These are phyloP conservation scores for Dryobates pubescens DNA, from an alignment of 2,797 vertebrate species.

Conservation along the genomic window DNA sequence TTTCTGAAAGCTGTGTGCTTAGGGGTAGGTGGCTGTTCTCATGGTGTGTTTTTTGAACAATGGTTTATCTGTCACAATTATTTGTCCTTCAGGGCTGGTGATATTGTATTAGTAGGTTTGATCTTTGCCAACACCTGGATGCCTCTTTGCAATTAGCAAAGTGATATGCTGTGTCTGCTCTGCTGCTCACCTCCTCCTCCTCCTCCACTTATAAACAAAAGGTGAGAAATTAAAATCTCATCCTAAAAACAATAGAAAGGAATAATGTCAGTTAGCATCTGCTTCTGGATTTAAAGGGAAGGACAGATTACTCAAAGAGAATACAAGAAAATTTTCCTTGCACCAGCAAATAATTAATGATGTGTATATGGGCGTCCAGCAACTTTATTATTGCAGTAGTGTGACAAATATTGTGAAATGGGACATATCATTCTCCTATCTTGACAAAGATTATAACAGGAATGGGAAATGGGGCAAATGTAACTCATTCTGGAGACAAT, in stretches of 20 bases:
- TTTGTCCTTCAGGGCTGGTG: slow-evolving; percentile 27
- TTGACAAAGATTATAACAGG: slow-evolving; percentile 56
- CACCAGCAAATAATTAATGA: slow-evolving; percentile 62
- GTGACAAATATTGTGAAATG: slow-evolving; percentile 59
- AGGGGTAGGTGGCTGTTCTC: background rate
- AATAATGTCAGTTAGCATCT: slow-evolving; percentile 10
- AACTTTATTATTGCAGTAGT: slow-evolving; percentile 30
- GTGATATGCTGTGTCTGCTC: background rate
- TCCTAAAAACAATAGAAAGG: slow-evolving; percentile 11
- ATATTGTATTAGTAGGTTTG: slow-evolving; percentile 25
- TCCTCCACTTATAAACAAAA: slow-evolving; percentile 26
- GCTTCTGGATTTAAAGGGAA: slow-evolving; percentile 46
- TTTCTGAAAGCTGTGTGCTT: slow-evolving; percentile 52
- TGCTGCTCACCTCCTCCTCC: background rate
- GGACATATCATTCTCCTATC: slow-evolving; percentile 43
- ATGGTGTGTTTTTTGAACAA: slow-evolving; percentile 45
- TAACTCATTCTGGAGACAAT: slow-evolving; percentile 54
- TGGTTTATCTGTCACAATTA: slow-evolving; percentile 57
- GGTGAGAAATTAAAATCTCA: background rate
- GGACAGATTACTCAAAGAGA: slow-evolving; percentile 28
- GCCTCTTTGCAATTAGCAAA: slow-evolving; percentile 39
- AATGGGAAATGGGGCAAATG: slow-evolving; percentile 49
- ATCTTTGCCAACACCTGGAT: slow-evolving; percentile 34
- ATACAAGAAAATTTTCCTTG: slow-evolving; percentile 39
- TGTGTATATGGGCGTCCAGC: background rate